Conservation (phyloP, 2,113 vertebrate species). For the Opisthocomus hoazin region DNA sequence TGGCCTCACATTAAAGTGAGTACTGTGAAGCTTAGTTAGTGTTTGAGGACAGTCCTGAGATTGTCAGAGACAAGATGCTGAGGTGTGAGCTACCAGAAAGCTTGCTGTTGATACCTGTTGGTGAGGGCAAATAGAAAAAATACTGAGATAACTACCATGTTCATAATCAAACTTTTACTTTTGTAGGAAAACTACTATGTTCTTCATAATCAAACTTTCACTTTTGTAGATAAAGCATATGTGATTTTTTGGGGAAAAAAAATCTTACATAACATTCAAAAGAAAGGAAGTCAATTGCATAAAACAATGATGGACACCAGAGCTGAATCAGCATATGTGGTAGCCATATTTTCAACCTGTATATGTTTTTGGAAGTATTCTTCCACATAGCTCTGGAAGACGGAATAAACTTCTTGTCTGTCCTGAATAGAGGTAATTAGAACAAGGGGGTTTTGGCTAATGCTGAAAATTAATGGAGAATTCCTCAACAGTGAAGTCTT, state of each 20-base stretch:
- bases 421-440: background rate
- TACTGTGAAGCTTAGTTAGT: background rate
- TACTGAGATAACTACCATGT: background rate
- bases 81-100: background rate
- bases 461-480: background rate
- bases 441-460: background rate
- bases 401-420: background rate
- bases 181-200: background rate
- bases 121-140: background rate
- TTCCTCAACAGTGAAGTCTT: background rate
- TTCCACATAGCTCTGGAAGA: background rate
- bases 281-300: background rate
- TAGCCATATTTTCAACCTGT: background rate
- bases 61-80: background rate
- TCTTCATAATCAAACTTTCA: background rate
- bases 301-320: background rate
- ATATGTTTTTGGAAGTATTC: background rate
- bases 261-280: background rate
- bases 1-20: background rate
- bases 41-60: background rate
- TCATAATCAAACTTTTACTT: background rate
- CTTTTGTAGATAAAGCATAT: background rate
- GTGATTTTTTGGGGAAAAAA: background rate
- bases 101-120: background rate
- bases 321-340: background rate